Percentiles rank a stretch among this genome's conserved stretches.
Conservation (phyloP, 2,113 vertebrate genomes). For the Eira barbara region DNA sequence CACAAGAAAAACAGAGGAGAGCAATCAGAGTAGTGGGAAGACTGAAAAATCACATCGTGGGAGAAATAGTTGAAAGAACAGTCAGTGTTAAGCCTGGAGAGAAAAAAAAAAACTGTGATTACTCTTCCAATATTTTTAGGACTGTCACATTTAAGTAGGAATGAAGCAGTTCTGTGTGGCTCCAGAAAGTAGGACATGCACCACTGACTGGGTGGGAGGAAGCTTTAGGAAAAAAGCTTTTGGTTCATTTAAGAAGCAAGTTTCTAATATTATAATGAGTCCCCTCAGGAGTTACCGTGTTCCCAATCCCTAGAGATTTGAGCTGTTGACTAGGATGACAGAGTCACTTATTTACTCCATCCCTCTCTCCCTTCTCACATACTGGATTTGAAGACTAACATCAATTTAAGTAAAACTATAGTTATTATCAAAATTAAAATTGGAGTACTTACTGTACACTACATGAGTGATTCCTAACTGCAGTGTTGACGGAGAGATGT, state of each 20-base stretch:
- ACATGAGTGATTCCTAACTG: not conserved
- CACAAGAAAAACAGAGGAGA: not conserved
- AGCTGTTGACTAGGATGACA: not conserved
- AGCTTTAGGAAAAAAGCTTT: not conserved
- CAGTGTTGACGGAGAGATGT: not conserved
- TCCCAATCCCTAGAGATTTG: not conserved
- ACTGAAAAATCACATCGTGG: not conserved
- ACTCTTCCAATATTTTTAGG: not conserved
- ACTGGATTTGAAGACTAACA: not conserved
- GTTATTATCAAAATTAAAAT: conserved; percentile 19
- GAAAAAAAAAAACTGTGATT: not conserved
- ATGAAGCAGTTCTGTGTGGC: not conserved
- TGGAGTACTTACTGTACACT: not conserved
- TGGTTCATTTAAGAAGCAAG: not conserved
- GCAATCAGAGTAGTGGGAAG: not conserved
- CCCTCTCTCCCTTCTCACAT: not conserved
- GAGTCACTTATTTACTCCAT: not conserved
- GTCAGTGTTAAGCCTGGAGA: not conserved
- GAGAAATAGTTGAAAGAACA: not conserved
- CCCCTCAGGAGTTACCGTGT: not conserved
- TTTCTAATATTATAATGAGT: not conserved
- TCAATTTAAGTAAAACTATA: not conserved
- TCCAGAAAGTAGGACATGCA: not conserved
- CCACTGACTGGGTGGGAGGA: not conserved
- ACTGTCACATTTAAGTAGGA: not conserved